A percentile compares a stretch with the other conserved stretches of the same genome.
phyloP scores from a whole-genome alignment of 2,888 invertebrate species.

The Drosophila suboccidentalis region DNA sequence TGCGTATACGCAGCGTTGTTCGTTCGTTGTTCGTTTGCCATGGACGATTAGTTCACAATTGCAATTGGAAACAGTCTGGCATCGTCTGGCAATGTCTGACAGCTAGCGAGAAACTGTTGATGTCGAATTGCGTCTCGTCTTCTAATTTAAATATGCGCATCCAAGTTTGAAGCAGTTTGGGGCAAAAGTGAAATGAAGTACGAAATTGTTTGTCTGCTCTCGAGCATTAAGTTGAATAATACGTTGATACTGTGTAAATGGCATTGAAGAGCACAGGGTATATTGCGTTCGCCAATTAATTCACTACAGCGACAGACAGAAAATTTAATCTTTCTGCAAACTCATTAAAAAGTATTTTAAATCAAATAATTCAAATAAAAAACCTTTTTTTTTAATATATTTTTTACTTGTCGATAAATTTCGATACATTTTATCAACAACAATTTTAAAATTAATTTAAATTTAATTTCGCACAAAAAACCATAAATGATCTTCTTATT shows the following conservation, averaged over 20 bases:
- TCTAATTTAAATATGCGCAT: slow-evolving; percentile 43
- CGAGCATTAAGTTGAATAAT: slow-evolving; percentile 29
- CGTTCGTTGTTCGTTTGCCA: slow-evolving; percentile 2
- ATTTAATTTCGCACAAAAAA: too few relatives aligned
- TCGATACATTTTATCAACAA: too few relatives aligned
- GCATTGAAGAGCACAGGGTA: not conserved
- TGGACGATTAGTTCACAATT: slow-evolving; percentile 40
- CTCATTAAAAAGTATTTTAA: too few relatives aligned
- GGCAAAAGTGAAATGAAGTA: slow-evolving; percentile 42
- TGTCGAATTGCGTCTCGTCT: slow-evolving; percentile 6
- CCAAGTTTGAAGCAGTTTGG: slow-evolving; percentile 14
- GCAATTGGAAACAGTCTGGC: slow-evolving; percentile 33
- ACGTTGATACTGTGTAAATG: slow-evolving; percentile 6
- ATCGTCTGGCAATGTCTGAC: slow-evolving; percentile 8
- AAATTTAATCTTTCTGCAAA: not conserved
- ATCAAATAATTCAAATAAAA: too few relatives aligned
- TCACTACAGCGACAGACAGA: not conserved
- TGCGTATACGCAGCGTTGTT: slow-evolving; percentile 42
- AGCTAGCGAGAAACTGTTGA: slow-evolving; percentile 10
- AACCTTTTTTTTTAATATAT: too few relatives aligned
- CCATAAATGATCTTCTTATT: too few relatives aligned
- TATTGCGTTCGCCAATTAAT: not conserved
- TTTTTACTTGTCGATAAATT: too few relatives aligned
- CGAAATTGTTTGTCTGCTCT: slow-evolving; percentile 40
- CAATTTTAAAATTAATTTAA: too few relatives aligned